phyloP scores from a whole-genome alignment of 2,888 invertebrate genomes.

The Drosophila hamatofila region DNA sequence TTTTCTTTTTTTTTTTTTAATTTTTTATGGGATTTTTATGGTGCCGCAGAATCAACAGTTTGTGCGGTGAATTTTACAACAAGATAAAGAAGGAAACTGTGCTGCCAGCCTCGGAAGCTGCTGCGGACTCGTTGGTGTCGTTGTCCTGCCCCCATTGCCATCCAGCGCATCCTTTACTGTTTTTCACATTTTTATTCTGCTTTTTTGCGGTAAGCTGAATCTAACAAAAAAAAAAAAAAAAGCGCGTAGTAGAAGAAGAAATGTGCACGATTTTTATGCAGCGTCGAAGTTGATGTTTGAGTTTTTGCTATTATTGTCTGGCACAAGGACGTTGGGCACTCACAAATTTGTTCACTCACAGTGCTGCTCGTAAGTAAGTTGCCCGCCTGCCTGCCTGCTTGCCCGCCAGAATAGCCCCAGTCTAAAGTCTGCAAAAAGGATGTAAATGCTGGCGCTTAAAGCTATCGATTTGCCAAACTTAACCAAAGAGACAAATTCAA shows the following conservation, averaged over 20 bases:
- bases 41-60: slow-evolving; percentile 84
- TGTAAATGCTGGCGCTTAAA: slow-evolving; percentile 27
- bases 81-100: slow-evolving; percentile 70
- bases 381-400: not conserved
- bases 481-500: slow-evolving; percentile 15
- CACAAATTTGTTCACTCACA: slow-evolving; percentile 32
- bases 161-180: slow-evolving; percentile 11
- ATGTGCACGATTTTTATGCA: slow-evolving; percentile 62
- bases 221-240: slow-evolving; percentile 9
- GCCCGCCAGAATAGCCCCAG: slow-evolving; percentile 1
- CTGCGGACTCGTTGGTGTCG: slow-evolving; percentile 35
- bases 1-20: slow-evolving; percentile 46
- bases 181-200: slow-evolving; percentile 13
- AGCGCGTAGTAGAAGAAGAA: not conserved
- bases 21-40: slow-evolving; percentile 84
- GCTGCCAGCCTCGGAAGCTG: slow-evolving; percentile 34
- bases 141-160: slow-evolving; percentile 34
- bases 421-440: slow-evolving; percentile 9
- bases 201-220: slow-evolving; percentile 23
- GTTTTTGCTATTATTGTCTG: slow-evolving; percentile 64
- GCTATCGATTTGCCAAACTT: slow-evolving; percentile 43
- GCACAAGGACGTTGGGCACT: slow-evolving; percentile 71
- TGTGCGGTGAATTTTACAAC: slow-evolving; percentile 84
- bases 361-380: slow-evolving; percentile 17
- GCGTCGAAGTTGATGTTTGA: slow-evolving; percentile 70